Evolutionary conservation across 2,113 vertebrate species (phyloP).

Genomic region (Sebastes fasciatus): DNA sequence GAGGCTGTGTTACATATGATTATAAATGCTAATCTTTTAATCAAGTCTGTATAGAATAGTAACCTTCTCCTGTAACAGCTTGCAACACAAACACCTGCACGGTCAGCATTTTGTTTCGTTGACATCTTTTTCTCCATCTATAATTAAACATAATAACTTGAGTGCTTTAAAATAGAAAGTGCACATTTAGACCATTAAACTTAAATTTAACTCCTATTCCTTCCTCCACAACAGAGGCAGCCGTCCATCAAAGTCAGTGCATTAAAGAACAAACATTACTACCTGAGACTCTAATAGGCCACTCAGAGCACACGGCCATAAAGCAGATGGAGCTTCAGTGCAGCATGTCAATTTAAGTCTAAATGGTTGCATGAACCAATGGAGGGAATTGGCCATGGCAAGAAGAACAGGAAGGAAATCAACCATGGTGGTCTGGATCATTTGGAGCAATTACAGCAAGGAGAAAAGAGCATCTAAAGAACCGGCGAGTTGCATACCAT

Average conservation of each 20-base stretch:
- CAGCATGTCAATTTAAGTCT: constrained; percentile 55
- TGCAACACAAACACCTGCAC: constrained; percentile 9
- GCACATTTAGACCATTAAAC: constrained; percentile 13
- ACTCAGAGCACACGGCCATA: constrained; percentile 21
- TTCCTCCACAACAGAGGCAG: constrained; percentile 7
- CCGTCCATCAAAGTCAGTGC: constrained; percentile 19
- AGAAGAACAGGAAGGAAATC: constrained; percentile 68
- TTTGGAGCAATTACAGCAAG: constrained; percentile 61
- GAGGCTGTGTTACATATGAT: neutral
- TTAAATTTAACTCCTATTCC: constrained; percentile 21
- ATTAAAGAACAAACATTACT: constrained; percentile 31
- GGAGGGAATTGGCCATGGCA: constrained; percentile 56
- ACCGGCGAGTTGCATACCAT: constrained; percentile 41
- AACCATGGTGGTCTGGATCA: constrained; percentile 65
- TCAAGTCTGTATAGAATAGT: neutral
- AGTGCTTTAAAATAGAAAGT: constrained; percentile 27
- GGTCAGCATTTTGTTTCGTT: constrained; percentile 38
- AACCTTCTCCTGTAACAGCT: neutral
- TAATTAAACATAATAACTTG: constrained; percentile 27
- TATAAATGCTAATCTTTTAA: neutral
- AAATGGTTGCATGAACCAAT: constrained; percentile 33
- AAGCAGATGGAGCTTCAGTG: constrained; percentile 36
- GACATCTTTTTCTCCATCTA: neutral
- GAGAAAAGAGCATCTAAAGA: constrained; percentile 52
- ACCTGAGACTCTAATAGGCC: constrained; percentile 39